Conservation (phyloP, 2,797 vertebrate genomes). For the Ataeniobius toweri region DNA sequence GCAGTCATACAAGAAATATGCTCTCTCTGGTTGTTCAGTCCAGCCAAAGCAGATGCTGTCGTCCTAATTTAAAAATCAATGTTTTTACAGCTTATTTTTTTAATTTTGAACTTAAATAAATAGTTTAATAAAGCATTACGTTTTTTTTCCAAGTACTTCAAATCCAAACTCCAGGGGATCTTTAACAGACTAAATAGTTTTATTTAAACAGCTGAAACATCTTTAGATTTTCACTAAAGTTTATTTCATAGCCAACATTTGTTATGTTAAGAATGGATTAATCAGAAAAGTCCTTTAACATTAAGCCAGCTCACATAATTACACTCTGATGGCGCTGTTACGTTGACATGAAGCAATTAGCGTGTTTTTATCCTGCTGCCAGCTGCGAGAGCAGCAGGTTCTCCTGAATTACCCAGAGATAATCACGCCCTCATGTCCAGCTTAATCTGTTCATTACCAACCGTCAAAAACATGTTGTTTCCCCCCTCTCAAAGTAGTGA, state of each 20-base stretch:
- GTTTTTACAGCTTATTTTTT: neutral
- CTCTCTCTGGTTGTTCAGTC: neutral
- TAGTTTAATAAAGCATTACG: neutral
- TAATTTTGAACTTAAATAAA: neutral
- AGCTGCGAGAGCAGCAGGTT: conserved; percentile 36
- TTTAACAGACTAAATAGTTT: neutral
- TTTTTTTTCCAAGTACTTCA: neutral
- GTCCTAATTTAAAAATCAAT: neutral
- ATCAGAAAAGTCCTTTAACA: conserved; percentile 17
- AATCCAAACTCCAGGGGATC: neutral
- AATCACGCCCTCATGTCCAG: conserved; percentile 6
- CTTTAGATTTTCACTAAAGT: neutral
- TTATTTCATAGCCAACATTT: neutral
- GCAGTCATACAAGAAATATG: neutral
- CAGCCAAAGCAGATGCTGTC: neutral
- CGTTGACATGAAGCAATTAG: conserved; percentile 41
- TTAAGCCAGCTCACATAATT: conserved; percentile 17
- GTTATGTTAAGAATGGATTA: neutral
- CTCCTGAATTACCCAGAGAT: conserved; percentile 17
- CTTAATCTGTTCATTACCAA: conserved; percentile 18
- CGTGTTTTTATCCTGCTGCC: conserved; percentile 29
- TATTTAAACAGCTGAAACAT: neutral
- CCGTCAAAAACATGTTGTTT: conserved; percentile 20
- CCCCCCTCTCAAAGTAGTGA: conserved; percentile 8
- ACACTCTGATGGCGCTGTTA: conserved; percentile 16